Conservation (phyloP, 2,888 invertebrate genomes). For the Carcina quercana region DNA sequence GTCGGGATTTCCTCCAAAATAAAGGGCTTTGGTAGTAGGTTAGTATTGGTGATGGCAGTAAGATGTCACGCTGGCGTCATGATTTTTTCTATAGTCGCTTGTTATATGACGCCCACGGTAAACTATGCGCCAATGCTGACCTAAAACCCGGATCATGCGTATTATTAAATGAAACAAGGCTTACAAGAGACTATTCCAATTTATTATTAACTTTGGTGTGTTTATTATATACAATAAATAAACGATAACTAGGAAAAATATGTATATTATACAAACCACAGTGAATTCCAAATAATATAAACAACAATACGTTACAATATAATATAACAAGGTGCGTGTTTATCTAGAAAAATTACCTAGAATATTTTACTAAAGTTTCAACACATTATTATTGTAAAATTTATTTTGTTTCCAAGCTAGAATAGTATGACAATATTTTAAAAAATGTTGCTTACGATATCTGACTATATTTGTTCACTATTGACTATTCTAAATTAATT, state of each 20-base stretch:
- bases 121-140: no score
- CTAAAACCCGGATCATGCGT: no score
- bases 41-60: no score
- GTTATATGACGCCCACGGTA: no score
- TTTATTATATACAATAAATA: constrained; percentile 69
- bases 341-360: constrained; percentile 30
- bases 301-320: constrained; percentile 21
- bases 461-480: neutral
- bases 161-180: constrained; percentile 39
- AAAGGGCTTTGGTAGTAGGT: no score
- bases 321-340: constrained; percentile 17
- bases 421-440: neutral
- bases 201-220: constrained; percentile 72
- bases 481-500: no score
- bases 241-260: constrained; percentile 52
- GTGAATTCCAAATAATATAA: constrained; percentile 36
- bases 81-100: no score
- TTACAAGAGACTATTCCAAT: constrained; percentile 63
- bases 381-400: constrained; percentile 21
- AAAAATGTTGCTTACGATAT: neutral
- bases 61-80: no score
- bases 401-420: neutral
- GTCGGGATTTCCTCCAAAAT: no score
- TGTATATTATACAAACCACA: constrained; percentile 49
- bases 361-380: constrained; percentile 37